Base-by-base conservation (phyloP, 2,888 invertebrate genomes). In the Danaus chrysippus region DNA sequence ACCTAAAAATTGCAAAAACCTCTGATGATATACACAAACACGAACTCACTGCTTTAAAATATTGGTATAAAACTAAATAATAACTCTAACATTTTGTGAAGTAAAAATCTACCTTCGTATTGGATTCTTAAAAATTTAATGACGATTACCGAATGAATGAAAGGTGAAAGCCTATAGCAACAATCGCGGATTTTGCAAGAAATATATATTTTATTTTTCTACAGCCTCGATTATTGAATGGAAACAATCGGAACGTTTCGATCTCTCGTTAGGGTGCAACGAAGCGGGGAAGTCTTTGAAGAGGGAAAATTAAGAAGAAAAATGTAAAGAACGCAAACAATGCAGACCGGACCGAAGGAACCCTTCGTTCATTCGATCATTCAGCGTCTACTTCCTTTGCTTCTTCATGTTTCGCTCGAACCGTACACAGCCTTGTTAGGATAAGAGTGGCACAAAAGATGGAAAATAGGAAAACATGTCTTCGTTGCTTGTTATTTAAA, bases 241-340 rank as follows among this genome's bases (percentile, higher is more conserved):
- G 44, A 64, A 66, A 66, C 63, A 63, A 64, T 65, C 62, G 67
- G 49, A 49, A 49, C 61, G 54, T 62, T 63, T 65, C 65, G 62
- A 67, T 65, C 67, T 61, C 62, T 67, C 65, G 67, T 68, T 58
- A 68, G 65, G 55, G 56, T 58, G 52, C 62, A 62, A 44, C 66
- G 68, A 58, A 64, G 68, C 70, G 65, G 68, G 57, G 61, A 65
- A 65, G 69, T 66, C 69, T 69, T 64, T 69, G 68, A 68, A 70
- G 72, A 64, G 70, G 66, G 66, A 69, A 68, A 72, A 71, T 71
- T 68, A 69, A 71, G 71, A 69, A 68, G 68, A 68, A 70, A 71
- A 69, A 70, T 65, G 64, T 65, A 60, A 65, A 68, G 65, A 55
- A 62, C 62, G 68, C 68, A 68, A 70, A 73, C 73, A 73, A 72